A percentile compares a stretch with the other conserved stretches of the same genome.
Conservation (phyloP, 2,797 vertebrate genomes). For the Acomys russatus region DNA sequence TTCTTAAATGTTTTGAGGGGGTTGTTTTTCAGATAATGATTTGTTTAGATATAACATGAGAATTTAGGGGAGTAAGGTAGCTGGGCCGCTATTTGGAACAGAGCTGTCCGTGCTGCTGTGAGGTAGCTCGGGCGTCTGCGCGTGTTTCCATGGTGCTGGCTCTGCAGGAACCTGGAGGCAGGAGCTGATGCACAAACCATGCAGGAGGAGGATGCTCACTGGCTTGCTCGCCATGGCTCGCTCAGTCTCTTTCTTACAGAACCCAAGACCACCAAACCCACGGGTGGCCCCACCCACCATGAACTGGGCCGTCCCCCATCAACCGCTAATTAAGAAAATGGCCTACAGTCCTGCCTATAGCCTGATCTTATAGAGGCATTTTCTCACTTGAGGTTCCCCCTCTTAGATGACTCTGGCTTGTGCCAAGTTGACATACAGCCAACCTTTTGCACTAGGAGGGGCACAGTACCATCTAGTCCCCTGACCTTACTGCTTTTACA, state of each 20-base stretch:
- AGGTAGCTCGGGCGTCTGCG: not conserved
- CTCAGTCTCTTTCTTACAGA: not conserved
- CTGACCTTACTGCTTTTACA: not conserved
- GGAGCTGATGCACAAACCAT: not conserved
- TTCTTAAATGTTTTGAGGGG: not conserved
- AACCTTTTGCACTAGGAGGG: not conserved
- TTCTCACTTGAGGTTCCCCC: not conserved
- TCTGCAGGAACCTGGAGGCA: not conserved
- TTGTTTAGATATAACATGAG: slow-evolving; percentile 11
- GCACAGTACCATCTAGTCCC: rapidly evolving
- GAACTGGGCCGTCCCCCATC: not conserved
- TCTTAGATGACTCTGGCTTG: not conserved
- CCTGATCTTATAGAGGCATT: not conserved
- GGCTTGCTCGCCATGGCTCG: not conserved
- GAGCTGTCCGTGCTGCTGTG: not conserved
- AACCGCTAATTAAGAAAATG: not conserved
- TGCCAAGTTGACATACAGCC: not conserved
- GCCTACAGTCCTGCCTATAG: not conserved
- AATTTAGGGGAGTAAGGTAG: not conserved
- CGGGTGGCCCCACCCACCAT: not conserved
- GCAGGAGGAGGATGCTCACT: not conserved
- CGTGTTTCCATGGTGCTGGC: not conserved
- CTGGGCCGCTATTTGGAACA: not conserved
- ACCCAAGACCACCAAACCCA: not conserved
- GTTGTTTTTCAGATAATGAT: slow-evolving; percentile 21